These are phyloP conservation scores for Tokudaia muenninki DNA, from an alignment of 2,797 vertebrate species.

Conservation along the genomic window DNA sequence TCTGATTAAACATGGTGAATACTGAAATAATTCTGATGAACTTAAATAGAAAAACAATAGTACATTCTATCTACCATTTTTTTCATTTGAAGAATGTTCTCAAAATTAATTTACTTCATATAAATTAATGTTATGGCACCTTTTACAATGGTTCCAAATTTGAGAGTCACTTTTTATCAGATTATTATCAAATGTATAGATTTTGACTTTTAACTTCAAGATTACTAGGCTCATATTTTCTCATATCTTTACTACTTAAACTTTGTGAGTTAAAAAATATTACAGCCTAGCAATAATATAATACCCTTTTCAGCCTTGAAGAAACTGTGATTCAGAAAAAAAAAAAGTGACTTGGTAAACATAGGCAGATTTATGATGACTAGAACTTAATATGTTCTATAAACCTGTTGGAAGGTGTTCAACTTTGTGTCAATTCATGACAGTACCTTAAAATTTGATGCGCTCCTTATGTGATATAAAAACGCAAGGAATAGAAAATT, in stretches of 20 bases:
- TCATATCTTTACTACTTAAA: neutral
- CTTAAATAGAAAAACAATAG: slow-evolving; percentile 24
- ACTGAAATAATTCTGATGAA: neutral
- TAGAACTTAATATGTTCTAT: neutral
- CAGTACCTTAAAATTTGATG: slow-evolving; percentile 39
- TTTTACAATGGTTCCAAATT: neutral
- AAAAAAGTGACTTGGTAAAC: slow-evolving; percentile 48
- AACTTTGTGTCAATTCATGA: neutral
- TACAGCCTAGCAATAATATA: neutral
- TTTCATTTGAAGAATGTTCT: neutral
- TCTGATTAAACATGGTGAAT: neutral
- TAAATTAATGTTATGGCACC: neutral
- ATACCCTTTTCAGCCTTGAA: neutral
- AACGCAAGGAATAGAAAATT: neutral
- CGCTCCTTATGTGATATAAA: neutral
- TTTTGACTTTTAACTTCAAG: neutral
- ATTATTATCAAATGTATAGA: neutral
- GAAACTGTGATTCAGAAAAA: slow-evolving; percentile 46
- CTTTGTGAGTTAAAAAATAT: slow-evolving; percentile 1
- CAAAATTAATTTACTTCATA: slow-evolving; percentile 10
- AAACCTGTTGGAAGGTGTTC: neutral
- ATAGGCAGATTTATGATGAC: neutral
- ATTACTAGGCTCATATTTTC: slow-evolving; percentile 37
- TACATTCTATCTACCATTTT: slow-evolving; percentile 25
- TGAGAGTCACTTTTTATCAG: neutral